Percentiles rank a stretch among this genome's conserved stretches.
phyloP scores from a whole-genome alignment of 2,888 invertebrate genomes.

The Spialia ferax region DNA sequence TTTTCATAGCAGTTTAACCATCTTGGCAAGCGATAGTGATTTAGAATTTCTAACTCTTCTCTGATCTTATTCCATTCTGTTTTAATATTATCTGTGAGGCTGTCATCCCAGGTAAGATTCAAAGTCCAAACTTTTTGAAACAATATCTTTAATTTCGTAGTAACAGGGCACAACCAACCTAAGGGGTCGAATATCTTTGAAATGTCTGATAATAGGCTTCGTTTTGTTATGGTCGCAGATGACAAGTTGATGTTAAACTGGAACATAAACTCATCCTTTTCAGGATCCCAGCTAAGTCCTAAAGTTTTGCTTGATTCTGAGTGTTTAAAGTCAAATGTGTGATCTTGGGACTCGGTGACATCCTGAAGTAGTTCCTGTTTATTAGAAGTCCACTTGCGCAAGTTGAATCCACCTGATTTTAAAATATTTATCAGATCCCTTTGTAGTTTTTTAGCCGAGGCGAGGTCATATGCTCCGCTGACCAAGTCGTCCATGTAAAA shows the following conservation, averaged over 20 bases:
- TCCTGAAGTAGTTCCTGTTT: too few relatives aligned
- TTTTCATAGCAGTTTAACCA: conserved; percentile 25
- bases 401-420: conserved; percentile 26
- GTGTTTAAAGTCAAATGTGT: too few relatives aligned
- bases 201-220: conserved; percentile 15
- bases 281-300: conserved; percentile 29
- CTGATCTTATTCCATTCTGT: conserved; percentile 16
- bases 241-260: too few relatives aligned
- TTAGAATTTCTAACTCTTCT: conserved; percentile 17
- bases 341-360: too few relatives aligned
- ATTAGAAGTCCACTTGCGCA: conserved; percentile 40
- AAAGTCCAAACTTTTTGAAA: conserved; percentile 14
- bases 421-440: conserved; percentile 23
- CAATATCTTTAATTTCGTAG: conserved; percentile 25
- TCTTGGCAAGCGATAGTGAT: conserved; percentile 18
- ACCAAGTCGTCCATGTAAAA: conserved; percentile 38
- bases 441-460: neutral
- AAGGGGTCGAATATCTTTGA: conserved; percentile 26
- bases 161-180: conserved; percentile 12
- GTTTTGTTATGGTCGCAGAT: too few relatives aligned
- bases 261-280: conserved; percentile 32
- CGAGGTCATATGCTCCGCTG: conserved; percentile 10
- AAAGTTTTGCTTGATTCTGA: conserved; percentile 38
- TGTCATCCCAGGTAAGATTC: conserved; percentile 25
- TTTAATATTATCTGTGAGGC: neutral